Evolutionary conservation across 2,888 invertebrate species (phyloP).

Genomic region (Alloscopus bannaensis): DNA sequence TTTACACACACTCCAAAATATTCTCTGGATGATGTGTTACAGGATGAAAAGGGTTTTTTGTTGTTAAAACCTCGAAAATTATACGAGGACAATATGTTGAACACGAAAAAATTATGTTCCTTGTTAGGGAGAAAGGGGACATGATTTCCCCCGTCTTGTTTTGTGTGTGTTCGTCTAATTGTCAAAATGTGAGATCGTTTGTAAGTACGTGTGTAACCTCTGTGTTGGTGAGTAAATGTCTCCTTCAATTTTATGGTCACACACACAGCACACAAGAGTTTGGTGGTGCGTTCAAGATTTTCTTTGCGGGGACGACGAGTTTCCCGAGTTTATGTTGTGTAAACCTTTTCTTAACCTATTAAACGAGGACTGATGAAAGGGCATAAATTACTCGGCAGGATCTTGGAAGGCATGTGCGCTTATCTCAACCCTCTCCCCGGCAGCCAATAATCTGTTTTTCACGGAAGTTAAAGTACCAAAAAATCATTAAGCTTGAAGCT

Average conservation of each 20-base stretch:
- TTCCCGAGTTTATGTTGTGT: conserved; percentile 31
- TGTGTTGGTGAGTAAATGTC: neutral
- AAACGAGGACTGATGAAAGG: conserved; percentile 62
- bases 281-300: neutral
- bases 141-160: conserved; percentile 38
- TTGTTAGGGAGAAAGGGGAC: conserved; percentile 55
- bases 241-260: conserved; percentile 2
- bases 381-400: conserved; percentile 63
- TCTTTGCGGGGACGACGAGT: conserved; percentile 1
- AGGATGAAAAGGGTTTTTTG: conserved; percentile 38
- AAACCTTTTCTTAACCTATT: conserved; percentile 59
- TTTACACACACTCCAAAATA: neutral
- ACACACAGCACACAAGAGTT: neutral
- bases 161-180: conserved; percentile 1
- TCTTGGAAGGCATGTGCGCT: conserved; percentile 38
- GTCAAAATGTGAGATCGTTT: conserved; percentile 15
- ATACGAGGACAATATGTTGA: conserved; percentile 58
- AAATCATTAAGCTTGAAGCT: too few species aligned
- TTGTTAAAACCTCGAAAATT: too few species aligned
- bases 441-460: too few species aligned
- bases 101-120: conserved; percentile 59
- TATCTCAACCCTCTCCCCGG: too few species aligned
- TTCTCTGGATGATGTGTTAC: conserved; percentile 21
- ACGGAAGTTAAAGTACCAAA: too few species aligned
- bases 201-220: neutral